phyloP scores from a whole-genome alignment of 2,113 vertebrate genomes.

The Cavia aperea region DNA sequence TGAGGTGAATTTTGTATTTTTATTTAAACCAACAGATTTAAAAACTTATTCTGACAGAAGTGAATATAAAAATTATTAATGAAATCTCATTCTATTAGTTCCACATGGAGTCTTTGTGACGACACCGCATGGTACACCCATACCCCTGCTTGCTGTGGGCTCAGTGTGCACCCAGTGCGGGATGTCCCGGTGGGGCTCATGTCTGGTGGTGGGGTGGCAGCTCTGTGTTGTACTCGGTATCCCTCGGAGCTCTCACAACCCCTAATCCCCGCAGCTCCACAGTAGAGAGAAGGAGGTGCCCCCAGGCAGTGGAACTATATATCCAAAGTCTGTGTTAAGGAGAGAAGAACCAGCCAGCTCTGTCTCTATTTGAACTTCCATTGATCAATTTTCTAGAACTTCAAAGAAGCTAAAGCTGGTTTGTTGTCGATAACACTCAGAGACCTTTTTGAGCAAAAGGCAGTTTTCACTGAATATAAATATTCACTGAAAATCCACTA shows the following conservation, averaged over 20 bases:
- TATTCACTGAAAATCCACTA: not conserved
- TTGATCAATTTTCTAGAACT: not conserved
- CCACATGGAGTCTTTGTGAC: not conserved
- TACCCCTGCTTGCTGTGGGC: fast-evolving
- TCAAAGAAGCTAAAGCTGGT: not conserved
- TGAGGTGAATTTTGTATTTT: not conserved
- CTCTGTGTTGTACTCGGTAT: not conserved
- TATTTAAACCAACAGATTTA: not conserved
- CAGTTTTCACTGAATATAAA: not conserved
- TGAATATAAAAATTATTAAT: not conserved
- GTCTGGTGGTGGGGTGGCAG: fast-evolving
- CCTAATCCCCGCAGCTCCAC: not conserved
- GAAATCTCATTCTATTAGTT: not conserved
- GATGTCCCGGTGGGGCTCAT: fast-evolving
- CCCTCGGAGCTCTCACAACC: not conserved
- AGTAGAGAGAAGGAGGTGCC: not conserved
- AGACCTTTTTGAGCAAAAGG: not conserved
- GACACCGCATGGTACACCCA: fast-evolving
- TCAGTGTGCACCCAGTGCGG: fast-evolving
- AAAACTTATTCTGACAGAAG: not conserved
- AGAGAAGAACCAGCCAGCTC: not conserved
- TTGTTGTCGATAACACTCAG: not conserved
- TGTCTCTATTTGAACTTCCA: not conserved
- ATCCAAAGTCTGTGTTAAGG: not conserved
- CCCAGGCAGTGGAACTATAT: not conserved